phyloP scores from a whole-genome alignment of 2,113 vertebrate genomes.

The Notechis scutatus region DNA sequence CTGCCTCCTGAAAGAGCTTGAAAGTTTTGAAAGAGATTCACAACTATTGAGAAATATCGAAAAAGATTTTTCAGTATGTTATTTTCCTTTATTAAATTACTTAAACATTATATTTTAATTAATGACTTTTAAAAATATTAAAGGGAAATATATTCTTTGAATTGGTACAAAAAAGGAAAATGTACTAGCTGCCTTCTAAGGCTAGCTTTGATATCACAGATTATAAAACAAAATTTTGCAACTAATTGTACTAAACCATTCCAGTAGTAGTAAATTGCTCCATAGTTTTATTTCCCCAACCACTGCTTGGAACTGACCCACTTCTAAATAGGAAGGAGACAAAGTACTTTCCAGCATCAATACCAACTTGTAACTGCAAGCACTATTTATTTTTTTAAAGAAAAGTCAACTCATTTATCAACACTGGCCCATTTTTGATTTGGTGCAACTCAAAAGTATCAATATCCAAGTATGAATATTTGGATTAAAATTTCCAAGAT shows the following conservation, averaged over 20 bases:
- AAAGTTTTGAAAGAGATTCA: constrained; percentile 81
- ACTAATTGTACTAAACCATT: not conserved
- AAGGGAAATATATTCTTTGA: not conserved
- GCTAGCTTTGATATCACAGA: not conserved
- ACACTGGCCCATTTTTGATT: not conserved
- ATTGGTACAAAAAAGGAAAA: not conserved
- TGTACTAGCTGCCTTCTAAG: not conserved
- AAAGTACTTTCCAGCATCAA: not conserved
- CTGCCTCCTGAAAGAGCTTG: constrained; percentile 77
- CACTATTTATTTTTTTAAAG: not conserved
- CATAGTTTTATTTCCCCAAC: not conserved
- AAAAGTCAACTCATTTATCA: not conserved
- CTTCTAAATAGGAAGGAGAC: not conserved
- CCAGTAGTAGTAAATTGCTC: not conserved
- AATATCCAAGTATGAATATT: not conserved
- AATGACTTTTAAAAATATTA: not conserved
- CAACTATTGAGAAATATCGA: constrained; percentile 80
- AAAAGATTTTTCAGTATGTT: constrained; percentile 82
- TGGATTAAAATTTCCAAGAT: not conserved
- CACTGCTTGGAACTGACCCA: not conserved
- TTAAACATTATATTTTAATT: not conserved
- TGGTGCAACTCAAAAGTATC: not conserved
- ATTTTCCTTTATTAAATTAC: constrained; percentile 18
- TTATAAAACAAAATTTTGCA: not conserved
- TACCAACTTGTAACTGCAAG: not conserved